phyloP scores from a whole-genome alignment of 2,888 invertebrate genomes.

The Hypsopygia costalis region DNA sequence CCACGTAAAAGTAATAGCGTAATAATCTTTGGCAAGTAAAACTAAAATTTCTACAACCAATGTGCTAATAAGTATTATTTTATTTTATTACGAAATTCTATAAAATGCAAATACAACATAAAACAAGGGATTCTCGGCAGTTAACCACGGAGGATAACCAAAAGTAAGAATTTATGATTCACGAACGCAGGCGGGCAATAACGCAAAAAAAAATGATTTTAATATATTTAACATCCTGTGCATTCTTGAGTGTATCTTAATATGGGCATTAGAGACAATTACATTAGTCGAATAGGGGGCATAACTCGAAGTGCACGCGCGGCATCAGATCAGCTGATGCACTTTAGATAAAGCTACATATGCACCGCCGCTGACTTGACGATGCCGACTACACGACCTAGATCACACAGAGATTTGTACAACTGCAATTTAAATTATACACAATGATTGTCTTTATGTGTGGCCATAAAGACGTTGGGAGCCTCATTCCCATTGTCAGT shows the following conservation, averaged over 20 bases:
- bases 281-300: slow-evolving; percentile 33
- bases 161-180: too few species aligned
- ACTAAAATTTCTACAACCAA: too few species aligned
- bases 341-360: slow-evolving; percentile 50
- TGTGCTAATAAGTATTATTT: too few species aligned
- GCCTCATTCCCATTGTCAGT: too few species aligned
- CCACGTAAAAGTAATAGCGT: too few species aligned
- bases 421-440: slow-evolving; percentile 4
- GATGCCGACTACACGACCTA: slow-evolving; percentile 12
- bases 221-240: not conserved
- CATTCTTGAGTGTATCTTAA: slow-evolving; percentile 41
- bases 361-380: slow-evolving; percentile 17
- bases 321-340: slow-evolving; percentile 41
- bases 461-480: not conserved
- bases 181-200: too few species aligned
- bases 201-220: too few species aligned
- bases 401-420: not conserved
- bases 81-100: too few species aligned
- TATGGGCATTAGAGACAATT: slow-evolving; percentile 59
- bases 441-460: not conserved
- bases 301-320: slow-evolving; percentile 31
- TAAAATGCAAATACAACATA: too few species aligned
- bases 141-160: too few species aligned
- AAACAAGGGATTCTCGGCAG: too few species aligned
- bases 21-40: too few species aligned